Evolutionary conservation across 23 tunicate species (phyloP).

Genomic region (Aplidium turbinatum): DNA sequence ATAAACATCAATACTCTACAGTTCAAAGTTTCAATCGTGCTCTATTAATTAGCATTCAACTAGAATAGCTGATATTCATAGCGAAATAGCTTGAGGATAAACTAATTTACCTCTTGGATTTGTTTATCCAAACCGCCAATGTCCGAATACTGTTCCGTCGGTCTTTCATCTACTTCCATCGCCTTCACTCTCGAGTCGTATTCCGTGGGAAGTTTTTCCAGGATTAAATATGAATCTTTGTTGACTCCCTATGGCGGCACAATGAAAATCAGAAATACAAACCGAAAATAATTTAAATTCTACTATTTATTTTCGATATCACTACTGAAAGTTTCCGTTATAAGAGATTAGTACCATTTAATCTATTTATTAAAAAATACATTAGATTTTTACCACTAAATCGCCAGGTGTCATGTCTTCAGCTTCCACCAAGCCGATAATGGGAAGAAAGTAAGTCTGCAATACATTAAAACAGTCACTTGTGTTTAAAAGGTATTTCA

Average conservation of each 20-base stretch:
- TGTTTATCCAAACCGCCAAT: slow-evolving; percentile 99
- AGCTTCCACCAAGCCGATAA: slow-evolving; percentile 91
- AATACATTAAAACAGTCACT: too few species aligned
- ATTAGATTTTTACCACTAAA: slow-evolving; percentile 58
- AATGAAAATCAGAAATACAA: not conserved
- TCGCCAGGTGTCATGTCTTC: slow-evolving; percentile 96
- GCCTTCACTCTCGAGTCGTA: slow-evolving; percentile 99
- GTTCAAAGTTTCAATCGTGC: too few species aligned
- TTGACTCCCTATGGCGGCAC: slow-evolving; percentile 83
- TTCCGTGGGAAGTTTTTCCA: slow-evolving; percentile 98
- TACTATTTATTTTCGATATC: not conserved
- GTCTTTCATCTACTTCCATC: slow-evolving; percentile 99
- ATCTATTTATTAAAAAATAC: not conserved
- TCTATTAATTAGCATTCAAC: too few species aligned
- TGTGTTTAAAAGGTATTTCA: too few species aligned
- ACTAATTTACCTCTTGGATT: slow-evolving; percentile 82
- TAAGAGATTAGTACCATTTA: not conserved
- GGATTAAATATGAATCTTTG: slow-evolving; percentile 95
- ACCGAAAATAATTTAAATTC: not conserved
- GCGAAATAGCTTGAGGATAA: too few species aligned
- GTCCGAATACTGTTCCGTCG: slow-evolving; percentile 99
- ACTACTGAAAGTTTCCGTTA: not conserved
- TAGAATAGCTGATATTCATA: not conserved
- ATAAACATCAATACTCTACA: too few species aligned
- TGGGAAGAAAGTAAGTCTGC: slow-evolving; percentile 94